Conservation (phyloP, 2,113 vertebrate species). For the Rutilus rutilus region DNA sequence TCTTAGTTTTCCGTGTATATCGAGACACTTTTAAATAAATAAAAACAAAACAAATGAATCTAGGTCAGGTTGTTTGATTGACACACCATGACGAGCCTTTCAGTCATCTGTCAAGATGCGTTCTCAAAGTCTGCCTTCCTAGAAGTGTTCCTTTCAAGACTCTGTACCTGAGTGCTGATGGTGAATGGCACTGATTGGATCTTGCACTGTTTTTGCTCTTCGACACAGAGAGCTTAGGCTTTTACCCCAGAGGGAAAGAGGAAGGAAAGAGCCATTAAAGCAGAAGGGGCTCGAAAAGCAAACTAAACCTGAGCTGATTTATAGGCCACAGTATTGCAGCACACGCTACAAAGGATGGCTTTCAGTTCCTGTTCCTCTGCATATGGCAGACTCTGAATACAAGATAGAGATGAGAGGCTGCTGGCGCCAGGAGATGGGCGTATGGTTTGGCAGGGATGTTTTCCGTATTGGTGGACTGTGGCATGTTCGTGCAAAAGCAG, state of each 20-base stretch:
- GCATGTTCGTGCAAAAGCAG: neutral
- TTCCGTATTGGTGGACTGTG: neutral
- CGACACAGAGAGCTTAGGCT: conserved; percentile 2
- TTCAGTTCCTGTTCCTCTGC: conserved; percentile 10
- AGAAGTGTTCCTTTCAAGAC: conserved; percentile 7
- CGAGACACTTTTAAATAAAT: neutral
- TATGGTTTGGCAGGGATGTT: conserved; percentile 36
- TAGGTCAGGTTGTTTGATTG: conserved; percentile 11
- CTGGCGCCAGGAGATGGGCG: conserved; percentile 12
- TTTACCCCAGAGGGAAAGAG: conserved; percentile 1
- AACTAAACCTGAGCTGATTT: conserved; percentile 10
- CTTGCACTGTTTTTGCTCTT: conserved; percentile 28
- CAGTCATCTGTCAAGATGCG: neutral
- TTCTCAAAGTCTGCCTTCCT: neutral
- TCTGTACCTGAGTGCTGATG: conserved; percentile 4
- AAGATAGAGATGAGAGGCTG: neutral
- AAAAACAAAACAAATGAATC: conserved; percentile 13
- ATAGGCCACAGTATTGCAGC: neutral
- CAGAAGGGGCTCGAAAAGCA: conserved; percentile 1
- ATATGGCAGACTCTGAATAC: neutral
- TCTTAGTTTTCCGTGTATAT: neutral
- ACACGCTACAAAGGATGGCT: conserved; percentile 14
- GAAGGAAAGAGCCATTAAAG: conserved; percentile 12
- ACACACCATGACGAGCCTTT: neutral
- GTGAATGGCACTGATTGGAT: conserved; percentile 28